These are phyloP conservation scores for Coregonus clupeaformis DNA, from an alignment of 2,113 vertebrate species.

Conservation along the genomic window DNA sequence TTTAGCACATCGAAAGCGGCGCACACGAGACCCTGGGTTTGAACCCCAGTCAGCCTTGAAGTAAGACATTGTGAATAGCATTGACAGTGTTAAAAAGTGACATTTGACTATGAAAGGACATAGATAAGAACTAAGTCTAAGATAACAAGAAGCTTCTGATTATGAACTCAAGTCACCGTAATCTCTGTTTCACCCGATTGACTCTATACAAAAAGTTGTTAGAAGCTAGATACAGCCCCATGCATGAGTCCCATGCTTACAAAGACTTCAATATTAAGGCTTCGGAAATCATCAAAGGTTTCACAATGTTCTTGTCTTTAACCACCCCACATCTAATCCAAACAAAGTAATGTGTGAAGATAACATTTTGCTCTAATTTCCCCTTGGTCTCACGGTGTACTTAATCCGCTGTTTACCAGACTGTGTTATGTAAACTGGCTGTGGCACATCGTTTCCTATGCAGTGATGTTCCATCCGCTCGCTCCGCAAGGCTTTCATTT, in stretches of 20 bases:
- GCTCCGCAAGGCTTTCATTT: slow-evolving; percentile 63
- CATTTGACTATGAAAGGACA: too few relatives aligned
- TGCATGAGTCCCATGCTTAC: slow-evolving; percentile 50
- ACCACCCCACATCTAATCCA: slow-evolving; percentile 14
- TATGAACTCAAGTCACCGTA: neutral
- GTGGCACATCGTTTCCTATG: slow-evolving; percentile 63
- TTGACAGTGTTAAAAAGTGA: too few relatives aligned
- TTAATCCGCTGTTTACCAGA: slow-evolving; percentile 63
- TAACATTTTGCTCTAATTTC: slow-evolving; percentile 57
- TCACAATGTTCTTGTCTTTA: slow-evolving; percentile 18
- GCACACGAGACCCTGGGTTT: too few relatives aligned
- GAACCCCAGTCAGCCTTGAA: too few relatives aligned
- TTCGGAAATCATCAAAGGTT: slow-evolving; percentile 45
- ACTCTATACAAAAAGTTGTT: slow-evolving; percentile 6
- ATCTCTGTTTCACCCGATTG: neutral
- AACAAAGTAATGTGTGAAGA: slow-evolving; percentile 46
- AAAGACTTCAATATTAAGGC: slow-evolving; percentile 60
- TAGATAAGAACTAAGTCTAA: too few relatives aligned
- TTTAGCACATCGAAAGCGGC: too few relatives aligned
- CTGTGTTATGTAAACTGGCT: slow-evolving; percentile 64
- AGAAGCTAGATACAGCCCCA: slow-evolving; percentile 29
- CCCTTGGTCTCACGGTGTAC: slow-evolving; percentile 22
- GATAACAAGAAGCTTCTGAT: too few relatives aligned
- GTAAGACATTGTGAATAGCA: too few relatives aligned
- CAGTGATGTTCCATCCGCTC: slow-evolving; percentile 48